These are phyloP conservation scores for Hippocampus barbouri DNA, from an alignment of 2,113 vertebrate genomes.

Conservation along the genomic window DNA sequence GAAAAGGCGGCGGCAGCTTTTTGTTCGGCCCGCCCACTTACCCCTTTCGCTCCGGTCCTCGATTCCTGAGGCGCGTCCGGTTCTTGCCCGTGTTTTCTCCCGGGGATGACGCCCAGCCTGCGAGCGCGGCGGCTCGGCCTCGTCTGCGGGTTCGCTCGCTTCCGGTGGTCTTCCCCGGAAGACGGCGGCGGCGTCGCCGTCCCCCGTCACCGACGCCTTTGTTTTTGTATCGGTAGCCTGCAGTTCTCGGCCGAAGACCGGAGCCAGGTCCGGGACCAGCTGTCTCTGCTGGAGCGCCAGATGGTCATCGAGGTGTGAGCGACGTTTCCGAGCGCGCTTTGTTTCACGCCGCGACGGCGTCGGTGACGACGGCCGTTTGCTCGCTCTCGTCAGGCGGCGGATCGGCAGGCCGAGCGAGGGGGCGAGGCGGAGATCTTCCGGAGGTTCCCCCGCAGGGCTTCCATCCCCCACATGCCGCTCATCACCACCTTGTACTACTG, in stretches of 20 bases:
- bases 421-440: constrained; percentile 85
- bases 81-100: too few species aligned
- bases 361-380: too few species aligned
- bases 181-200: too few species aligned
- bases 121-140: too few species aligned
- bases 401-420: constrained; percentile 75
- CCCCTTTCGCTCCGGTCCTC: too few species aligned
- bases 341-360: constrained; percentile 61
- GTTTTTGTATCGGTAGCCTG: constrained; percentile 69
- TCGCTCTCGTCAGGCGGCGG: constrained; percentile 73
- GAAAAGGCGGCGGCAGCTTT: too few species aligned
- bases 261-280: constrained; percentile 88
- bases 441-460: constrained; percentile 87
- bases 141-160: too few species aligned
- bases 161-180: too few species aligned
- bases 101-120: too few species aligned
- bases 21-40: too few species aligned
- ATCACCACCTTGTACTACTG: constrained; percentile 94
- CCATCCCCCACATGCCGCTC: constrained; percentile 91
- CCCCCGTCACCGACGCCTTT: too few species aligned
- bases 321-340: not conserved
- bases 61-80: too few species aligned
- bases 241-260: constrained; percentile 86
- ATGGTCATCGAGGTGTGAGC: constrained; percentile 89
- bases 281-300: constrained; percentile 89